phyloP scores from a whole-genome alignment of 1,140 invertebrate species.

The Apis cerana region DNA sequence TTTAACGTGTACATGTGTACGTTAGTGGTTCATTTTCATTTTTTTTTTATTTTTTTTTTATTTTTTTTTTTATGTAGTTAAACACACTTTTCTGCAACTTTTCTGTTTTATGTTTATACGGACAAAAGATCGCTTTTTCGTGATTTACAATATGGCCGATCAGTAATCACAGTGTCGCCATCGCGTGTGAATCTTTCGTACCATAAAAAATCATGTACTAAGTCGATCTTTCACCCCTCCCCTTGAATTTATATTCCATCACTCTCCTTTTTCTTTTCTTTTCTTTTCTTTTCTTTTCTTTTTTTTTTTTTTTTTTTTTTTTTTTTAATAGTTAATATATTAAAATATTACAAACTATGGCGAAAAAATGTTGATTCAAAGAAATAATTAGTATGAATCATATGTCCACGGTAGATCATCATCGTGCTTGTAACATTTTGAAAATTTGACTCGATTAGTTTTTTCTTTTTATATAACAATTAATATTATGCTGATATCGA shows the following conservation, averaged over 20 bases:
- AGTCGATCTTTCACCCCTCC: slow-evolving; percentile 56
- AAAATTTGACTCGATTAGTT: slow-evolving; percentile 63
- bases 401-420: slow-evolving; percentile 49
- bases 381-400: slow-evolving; percentile 63
- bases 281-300: neutral
- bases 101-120: slow-evolving; percentile 7
- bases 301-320: slow-evolving; percentile 15
- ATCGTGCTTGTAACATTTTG: slow-evolving; percentile 54
- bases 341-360: slow-evolving; percentile 71
- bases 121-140: slow-evolving; percentile 56
- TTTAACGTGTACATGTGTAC: slow-evolving; percentile 49
- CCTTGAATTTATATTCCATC: slow-evolving; percentile 18
- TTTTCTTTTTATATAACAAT: slow-evolving; percentile 61
- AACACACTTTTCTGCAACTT: neutral
- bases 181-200: neutral
- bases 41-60: neutral
- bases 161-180: neutral
- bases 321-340: slow-evolving; percentile 61
- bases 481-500: slow-evolving; percentile 69
- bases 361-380: slow-evolving; percentile 66
- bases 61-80: neutral
- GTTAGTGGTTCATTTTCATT: slow-evolving; percentile 34
- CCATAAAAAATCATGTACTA: neutral
- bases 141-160: neutral
- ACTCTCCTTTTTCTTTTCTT: neutral